Evolutionary conservation across 1,140 invertebrate species (phyloP).

Genomic region (Ruditapes philippinarum): DNA sequence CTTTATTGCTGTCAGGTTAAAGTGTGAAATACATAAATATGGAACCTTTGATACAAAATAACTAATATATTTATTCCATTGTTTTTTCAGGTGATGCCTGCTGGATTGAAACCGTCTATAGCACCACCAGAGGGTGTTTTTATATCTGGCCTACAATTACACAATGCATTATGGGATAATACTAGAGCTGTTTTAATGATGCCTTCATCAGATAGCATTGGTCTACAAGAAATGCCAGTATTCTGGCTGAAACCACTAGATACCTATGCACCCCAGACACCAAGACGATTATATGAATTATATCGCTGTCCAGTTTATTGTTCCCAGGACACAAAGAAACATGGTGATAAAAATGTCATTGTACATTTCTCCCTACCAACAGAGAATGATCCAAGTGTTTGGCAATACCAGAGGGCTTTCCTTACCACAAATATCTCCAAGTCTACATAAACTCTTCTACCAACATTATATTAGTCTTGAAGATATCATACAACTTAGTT

Average conservation of each 20-base stretch:
- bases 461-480: too few relatives aligned
- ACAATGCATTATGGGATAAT: conserved; percentile 84
- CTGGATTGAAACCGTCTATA: conserved; percentile 69
- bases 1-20: too few relatives aligned
- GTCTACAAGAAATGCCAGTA: conserved; percentile 74
- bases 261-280: conserved; percentile 52
- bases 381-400: conserved; percentile 65
- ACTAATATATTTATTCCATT: background rate
- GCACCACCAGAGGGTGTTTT: conserved; percentile 79
- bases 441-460: background rate
- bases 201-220: conserved; percentile 62
- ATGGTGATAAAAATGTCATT: conserved; percentile 75
- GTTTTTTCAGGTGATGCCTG: conserved; percentile 83
- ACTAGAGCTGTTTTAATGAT: conserved; percentile 71
- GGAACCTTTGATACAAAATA: too few relatives aligned
- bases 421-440: conserved; percentile 46
- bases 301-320: conserved; percentile 77
- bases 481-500: too few relatives aligned
- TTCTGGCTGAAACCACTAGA: conserved; percentile 80
- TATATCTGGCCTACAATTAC: conserved; percentile 77
- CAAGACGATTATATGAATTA: conserved; percentile 52
- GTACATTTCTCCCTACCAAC: conserved; percentile 74
- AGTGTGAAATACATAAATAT: too few relatives aligned
- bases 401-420: conserved; percentile 78
- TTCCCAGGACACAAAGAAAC: conserved; percentile 67